Evolutionary conservation across 2,888 invertebrate species (phyloP), one percentile per base, ranked within the genome.

Genomic region (Agapetus fuscipes): DNA sequence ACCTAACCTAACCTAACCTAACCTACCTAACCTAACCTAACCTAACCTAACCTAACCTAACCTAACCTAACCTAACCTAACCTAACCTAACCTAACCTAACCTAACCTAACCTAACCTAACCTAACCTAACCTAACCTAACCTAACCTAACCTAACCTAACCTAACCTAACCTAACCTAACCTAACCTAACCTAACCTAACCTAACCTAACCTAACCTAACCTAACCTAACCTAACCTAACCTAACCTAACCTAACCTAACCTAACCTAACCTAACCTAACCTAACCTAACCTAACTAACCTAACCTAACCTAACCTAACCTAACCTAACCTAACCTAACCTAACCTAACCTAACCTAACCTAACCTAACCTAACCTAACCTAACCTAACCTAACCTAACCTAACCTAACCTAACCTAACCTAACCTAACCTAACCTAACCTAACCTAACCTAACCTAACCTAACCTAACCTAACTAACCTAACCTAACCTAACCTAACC

Each of bases 281-380:
- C 44, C 46, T 44, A 45, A 48, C 47, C 46, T 45, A 44, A 51
- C 45, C 48, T 44, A 45, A 46, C 46, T 39, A 51, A 49, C 44
- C 49, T 39, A 37, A 51, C 42, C 48, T 43, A 48, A 50, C 49
- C 48, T 47, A 43, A 50, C 51, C 47, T 38, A 49, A 46, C 48
- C 43, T 39, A 43, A 48, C 43, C 43, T 39, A 41, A 45, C 45
- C 46, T 35, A 46, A 46, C 46, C 46, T 40, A 43, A 46, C 43
- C 37, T 38, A 44, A 30, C 37, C 32, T 26, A 37, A 35, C 31
- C 39, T 36, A 37, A 38, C 39, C 26, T 36, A 34, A 36, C 39
- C 37, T 28, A 29, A 44, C 36, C 31, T 31, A 35, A 44, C 37
- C 30, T 34, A 38, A 34, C 43, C 39, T 31, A 43, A 48, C 39